Conservation (phyloP, 1,140 invertebrate genomes). For the Cotesia glomerata region DNA sequence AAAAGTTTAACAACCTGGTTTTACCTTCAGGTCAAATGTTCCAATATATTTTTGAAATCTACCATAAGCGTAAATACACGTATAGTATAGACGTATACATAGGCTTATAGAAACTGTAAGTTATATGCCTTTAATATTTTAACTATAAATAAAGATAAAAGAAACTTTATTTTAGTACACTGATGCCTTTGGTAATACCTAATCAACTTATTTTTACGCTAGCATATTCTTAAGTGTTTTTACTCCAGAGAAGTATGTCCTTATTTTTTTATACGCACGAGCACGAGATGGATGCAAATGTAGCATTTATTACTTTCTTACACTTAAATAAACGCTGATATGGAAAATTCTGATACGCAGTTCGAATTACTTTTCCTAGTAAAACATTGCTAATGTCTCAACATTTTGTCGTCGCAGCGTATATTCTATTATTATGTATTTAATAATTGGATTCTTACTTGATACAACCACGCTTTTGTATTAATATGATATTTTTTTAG, state of each 20-base stretch:
- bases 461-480: too few species aligned
- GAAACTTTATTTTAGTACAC: not conserved
- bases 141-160: too few species aligned
- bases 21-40: slow-evolving; percentile 28
- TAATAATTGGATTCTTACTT: too few species aligned
- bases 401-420: not conserved
- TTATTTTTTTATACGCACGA: not conserved
- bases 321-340: not conserved
- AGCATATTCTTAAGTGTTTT: too few species aligned
- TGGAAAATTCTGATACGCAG: not conserved
- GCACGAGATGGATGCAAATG: not conserved
- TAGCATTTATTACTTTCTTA: not conserved
- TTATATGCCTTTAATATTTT: too few species aligned
- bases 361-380: not conserved
- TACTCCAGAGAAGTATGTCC: too few species aligned
- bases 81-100: slow-evolving; percentile 35
- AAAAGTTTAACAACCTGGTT: slow-evolving; percentile 25
- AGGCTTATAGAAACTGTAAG: too few species aligned
- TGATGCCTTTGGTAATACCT: not conserved
- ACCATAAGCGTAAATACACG: slow-evolving; percentile 37
- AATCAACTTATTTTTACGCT: too few species aligned
- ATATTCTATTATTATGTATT: too few species aligned
- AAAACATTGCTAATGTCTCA: not conserved
- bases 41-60: slow-evolving; percentile 28
- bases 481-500: too few species aligned